These are phyloP conservation scores for Manis pentadactyla DNA, from an alignment of 2,797 vertebrate genomes.

Conservation along the genomic window DNA sequence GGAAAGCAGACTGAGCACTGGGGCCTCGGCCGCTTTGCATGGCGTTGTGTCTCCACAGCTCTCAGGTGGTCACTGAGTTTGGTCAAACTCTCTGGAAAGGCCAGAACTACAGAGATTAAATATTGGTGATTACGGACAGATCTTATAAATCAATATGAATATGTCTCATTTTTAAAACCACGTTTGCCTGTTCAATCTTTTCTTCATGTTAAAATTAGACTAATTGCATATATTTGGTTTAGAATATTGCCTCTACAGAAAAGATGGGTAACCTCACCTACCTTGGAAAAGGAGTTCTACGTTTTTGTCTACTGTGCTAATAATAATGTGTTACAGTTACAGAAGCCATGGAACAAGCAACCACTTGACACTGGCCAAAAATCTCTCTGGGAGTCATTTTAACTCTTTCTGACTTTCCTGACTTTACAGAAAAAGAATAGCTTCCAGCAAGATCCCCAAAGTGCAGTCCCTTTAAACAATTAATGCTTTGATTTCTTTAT, in stretches of 20 bases:
- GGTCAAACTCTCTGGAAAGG: not conserved
- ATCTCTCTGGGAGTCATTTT: not conserved
- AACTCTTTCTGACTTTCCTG: not conserved
- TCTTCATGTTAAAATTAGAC: not conserved
- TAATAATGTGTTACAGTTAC: too few species aligned
- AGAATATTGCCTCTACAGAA: too few species aligned
- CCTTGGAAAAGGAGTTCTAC: not conserved
- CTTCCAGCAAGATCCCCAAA: not conserved
- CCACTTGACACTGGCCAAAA: not conserved
- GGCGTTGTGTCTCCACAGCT: accelerated
- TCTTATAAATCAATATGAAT: too few species aligned
- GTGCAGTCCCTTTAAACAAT: not conserved
- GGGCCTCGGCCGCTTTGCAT: too few species aligned
- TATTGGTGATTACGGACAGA: too few species aligned
- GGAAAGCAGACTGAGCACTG: too few species aligned
- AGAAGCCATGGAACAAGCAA: not conserved
- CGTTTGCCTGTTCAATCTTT: not conserved
- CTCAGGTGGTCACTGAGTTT: accelerated
- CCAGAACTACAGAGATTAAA: not conserved
- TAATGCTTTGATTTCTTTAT: not conserved
- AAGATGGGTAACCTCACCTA: not conserved
- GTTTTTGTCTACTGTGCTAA: not conserved
- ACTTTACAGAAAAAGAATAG: not conserved
- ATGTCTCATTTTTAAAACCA: not conserved
- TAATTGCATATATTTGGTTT: not conserved